Percentiles rank a stretch among this genome's conserved stretches.
Evolutionary conservation across 2,113 vertebrate species (phyloP).

Genomic region (Lophotis ruficrista): DNA sequence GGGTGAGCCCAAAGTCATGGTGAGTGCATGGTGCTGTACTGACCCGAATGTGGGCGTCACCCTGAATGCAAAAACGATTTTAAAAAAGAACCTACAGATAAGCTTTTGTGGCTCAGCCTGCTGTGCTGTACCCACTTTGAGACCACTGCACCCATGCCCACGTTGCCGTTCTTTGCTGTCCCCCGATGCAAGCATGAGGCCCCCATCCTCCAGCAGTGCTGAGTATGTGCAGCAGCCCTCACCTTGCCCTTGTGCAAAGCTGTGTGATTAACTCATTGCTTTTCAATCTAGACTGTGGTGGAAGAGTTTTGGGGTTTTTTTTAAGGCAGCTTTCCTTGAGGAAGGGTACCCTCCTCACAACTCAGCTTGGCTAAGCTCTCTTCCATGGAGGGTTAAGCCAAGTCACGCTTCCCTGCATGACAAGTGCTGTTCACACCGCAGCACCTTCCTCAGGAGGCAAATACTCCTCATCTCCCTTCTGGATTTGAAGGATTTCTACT

Average conservation of each 20-base stretch:
- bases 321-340: not conserved
- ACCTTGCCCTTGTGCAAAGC: not conserved
- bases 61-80: not conserved
- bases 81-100: not conserved
- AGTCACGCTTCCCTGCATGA: accelerated
- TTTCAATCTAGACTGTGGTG: not conserved
- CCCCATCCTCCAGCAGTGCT: accelerated
- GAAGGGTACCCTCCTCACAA: not conserved
- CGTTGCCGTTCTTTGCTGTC: not conserved
- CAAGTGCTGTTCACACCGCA: not conserved
- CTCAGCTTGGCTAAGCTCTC: not conserved
- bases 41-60: not conserved
- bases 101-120: not conserved
- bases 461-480: not conserved
- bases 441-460: not conserved
- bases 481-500: not conserved
- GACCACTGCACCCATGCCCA: accelerated
- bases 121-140: not conserved
- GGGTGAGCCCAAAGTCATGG: not conserved
- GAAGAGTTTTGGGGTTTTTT: not conserved
- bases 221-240: not conserved
- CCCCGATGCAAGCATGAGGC: not conserved
- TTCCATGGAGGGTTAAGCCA: not conserved
- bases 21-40: accelerated
- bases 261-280: not conserved